Evolutionary conservation across 23 tunicate species (phyloP).

Genomic region (Botrylloides violaceus): DNA sequence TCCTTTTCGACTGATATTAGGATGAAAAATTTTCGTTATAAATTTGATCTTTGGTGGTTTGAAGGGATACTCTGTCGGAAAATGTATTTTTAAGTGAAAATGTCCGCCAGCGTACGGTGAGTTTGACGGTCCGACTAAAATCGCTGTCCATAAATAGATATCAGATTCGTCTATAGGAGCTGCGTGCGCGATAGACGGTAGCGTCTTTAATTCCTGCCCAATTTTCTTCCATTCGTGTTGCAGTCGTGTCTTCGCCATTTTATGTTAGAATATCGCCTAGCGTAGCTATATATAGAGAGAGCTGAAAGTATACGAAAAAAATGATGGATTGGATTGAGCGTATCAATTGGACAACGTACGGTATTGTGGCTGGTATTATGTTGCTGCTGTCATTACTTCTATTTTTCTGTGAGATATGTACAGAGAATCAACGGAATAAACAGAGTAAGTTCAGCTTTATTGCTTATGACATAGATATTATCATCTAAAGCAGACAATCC

Average conservation of each 20-base stretch:
- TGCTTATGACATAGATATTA: too few relatives aligned
- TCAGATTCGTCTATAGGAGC: slow-evolving; percentile 13
- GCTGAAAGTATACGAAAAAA: too few relatives aligned
- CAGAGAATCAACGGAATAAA: too few relatives aligned
- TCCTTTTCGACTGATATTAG: slow-evolving; percentile 28
- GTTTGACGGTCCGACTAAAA: slow-evolving; percentile 20
- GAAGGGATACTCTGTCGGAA: slow-evolving; percentile 47
- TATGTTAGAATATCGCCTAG: too few relatives aligned
- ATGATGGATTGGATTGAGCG: too few relatives aligned
- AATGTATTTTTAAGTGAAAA: slow-evolving; percentile 10
- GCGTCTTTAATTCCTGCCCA: not conserved
- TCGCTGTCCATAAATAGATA: slow-evolving; percentile 24
- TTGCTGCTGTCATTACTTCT: too few relatives aligned
- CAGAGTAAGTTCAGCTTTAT: too few relatives aligned
- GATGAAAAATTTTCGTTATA: slow-evolving; percentile 31
- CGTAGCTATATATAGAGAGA: too few relatives aligned
- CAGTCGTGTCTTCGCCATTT: not conserved
- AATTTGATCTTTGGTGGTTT: slow-evolving; percentile 31
- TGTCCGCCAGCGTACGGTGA: slow-evolving; percentile 25
- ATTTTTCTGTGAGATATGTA: too few relatives aligned
- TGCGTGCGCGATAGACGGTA: not conserved
- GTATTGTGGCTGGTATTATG: too few relatives aligned
- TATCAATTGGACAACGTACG: too few relatives aligned
- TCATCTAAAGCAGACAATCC: too few relatives aligned
- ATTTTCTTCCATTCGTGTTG: slow-evolving; percentile 1